Evolutionary conservation across 1,140 invertebrate species (phyloP).

Genomic region (Pogonus chalceus): DNA sequence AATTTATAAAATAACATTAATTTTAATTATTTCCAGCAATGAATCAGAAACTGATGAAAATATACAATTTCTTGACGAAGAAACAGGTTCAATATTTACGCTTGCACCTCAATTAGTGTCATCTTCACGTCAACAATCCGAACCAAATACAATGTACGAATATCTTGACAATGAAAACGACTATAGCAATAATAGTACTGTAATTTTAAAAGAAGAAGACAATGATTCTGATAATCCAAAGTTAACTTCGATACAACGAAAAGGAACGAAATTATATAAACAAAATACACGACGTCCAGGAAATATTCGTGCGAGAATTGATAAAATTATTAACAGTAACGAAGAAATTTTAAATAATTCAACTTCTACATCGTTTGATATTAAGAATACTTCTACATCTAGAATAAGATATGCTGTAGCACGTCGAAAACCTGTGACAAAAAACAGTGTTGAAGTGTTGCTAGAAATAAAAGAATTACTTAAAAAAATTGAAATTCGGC

Average conservation of each 20-base stretch:
- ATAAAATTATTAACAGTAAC: not conserved
- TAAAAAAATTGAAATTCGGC: not conserved
- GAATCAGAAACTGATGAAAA: not conserved
- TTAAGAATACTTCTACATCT: too few species aligned
- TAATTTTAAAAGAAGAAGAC: too few species aligned
- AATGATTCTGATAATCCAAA: too few species aligned
- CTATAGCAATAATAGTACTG: too few species aligned
- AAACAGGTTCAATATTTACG: too few species aligned
- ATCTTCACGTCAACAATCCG: too few species aligned
- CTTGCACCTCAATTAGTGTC: too few species aligned
- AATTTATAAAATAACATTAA: not conserved
- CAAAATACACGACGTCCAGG: not conserved
- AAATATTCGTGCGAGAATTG: not conserved
- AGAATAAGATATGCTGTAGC: not conserved
- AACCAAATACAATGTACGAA: too few species aligned
- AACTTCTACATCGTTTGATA: too few species aligned
- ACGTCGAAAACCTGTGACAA: not conserved
- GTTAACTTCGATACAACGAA: too few species aligned
- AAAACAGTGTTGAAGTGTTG: not conserved
- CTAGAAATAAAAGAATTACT: constrained; percentile 1
- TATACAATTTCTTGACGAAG: not conserved
- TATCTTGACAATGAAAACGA: too few species aligned
- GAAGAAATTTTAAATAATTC: too few species aligned
- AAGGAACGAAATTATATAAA: not conserved
- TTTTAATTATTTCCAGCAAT: not conserved